These are phyloP conservation scores for Neodiprion pinetum DNA, from an alignment of 1,140 invertebrate species.

Conservation along the genomic window DNA sequence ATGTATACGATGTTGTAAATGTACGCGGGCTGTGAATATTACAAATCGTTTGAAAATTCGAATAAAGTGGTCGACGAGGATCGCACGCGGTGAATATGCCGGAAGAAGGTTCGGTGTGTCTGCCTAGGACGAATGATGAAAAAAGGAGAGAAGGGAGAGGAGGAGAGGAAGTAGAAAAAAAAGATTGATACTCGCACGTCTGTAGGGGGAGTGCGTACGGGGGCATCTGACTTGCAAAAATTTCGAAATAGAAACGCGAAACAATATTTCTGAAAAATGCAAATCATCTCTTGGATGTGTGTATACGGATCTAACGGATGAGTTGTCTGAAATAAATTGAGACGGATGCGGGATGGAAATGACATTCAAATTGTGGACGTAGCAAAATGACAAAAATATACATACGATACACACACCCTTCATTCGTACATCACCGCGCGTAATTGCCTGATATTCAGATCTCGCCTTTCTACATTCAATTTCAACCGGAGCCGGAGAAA, in stretches of 20 bases:
- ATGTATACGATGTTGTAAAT: neutral
- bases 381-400: conserved; percentile 54
- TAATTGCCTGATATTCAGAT: conserved; percentile 58
- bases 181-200: conserved; percentile 17
- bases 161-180: neutral
- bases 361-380: conserved; percentile 50
- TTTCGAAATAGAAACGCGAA: conserved; percentile 4
- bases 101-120: neutral
- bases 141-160: neutral
- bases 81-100: neutral
- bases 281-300: conserved; percentile 43
- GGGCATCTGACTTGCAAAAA: conserved; percentile 39
- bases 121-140: too few species aligned
- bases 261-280: conserved; percentile 45
- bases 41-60: too few species aligned
- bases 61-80: too few species aligned
- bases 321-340: conserved; percentile 50
- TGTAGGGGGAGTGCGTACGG: conserved; percentile 30
- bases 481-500: neutral
- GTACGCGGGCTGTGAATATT: too few species aligned
- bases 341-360: conserved; percentile 45
- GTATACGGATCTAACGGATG: conserved; percentile 18
- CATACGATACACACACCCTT: conserved; percentile 33
- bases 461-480: conserved; percentile 6
- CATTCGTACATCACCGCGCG: conserved; percentile 39